Percentiles rank a stretch among this genome's conserved stretches.
Evolutionary conservation across 2,888 invertebrate genomes (phyloP).

Genomic region (Alloplasta piceator): DNA sequence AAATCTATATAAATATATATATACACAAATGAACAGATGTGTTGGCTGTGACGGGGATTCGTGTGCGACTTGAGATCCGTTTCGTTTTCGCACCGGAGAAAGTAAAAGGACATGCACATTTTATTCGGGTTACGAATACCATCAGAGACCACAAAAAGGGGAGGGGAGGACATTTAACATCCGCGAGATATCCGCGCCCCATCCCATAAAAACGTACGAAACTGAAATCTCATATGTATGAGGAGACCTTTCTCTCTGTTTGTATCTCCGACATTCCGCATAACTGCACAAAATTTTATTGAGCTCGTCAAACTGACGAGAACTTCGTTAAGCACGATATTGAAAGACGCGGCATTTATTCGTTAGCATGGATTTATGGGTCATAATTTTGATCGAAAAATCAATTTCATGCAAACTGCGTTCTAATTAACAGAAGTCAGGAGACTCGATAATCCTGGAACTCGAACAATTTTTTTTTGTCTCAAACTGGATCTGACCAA

Average conservation of each 20-base stretch:
- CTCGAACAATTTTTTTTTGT: too few species aligned
- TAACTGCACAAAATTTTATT: conserved; percentile 43
- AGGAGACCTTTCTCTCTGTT: conserved; percentile 4
- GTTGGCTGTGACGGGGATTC: conserved; percentile 39
- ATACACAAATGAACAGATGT: conserved; percentile 13
- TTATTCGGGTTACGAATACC: conserved; percentile 70
- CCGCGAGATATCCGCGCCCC: conserved; percentile 45
- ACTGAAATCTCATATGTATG: neutral
- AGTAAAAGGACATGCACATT: conserved; percentile 71
- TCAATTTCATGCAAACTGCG: conserved; percentile 10
- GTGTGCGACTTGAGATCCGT: conserved; percentile 29
- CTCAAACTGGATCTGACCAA: too few species aligned
- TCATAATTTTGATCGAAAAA: conserved; percentile 22
- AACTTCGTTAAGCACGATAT: conserved; percentile 20
- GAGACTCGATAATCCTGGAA: too few species aligned
- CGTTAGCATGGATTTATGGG: neutral
- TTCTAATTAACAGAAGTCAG: neutral
- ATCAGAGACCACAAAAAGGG: conserved; percentile 30
- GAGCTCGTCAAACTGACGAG: conserved; percentile 31
- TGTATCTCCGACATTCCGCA: neutral
- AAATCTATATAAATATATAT: too few species aligned
- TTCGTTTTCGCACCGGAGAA: conserved; percentile 69
- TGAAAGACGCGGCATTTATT: neutral
- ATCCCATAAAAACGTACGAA: neutral
- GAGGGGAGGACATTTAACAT: conserved; percentile 23